Evolutionary conservation across 2,888 invertebrate genomes (phyloP), one percentile per base, ranked within the genome.

Genomic region (Chalcis sispes): DNA sequence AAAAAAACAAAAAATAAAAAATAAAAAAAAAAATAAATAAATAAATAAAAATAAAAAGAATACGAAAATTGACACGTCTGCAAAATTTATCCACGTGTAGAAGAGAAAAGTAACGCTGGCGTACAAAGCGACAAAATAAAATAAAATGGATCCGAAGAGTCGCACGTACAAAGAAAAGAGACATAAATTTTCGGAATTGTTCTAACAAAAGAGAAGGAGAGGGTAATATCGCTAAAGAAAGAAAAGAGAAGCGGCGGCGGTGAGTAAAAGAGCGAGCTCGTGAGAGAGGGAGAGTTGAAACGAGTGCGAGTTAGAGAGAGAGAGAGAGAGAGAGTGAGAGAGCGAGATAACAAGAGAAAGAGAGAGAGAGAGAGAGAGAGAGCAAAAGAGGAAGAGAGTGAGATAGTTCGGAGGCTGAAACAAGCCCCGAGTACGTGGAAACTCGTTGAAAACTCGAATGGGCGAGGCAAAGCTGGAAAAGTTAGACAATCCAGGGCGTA

Each of bases 371-470:
- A 52, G 32, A 8, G 1, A 29, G 18, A 10, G 54, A 32, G 40
- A 13, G 40, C 20, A 29, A 42, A 32, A 40, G 54, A 23, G 56
- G 20, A 23, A 18, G 32, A 15, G 48, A 20, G 40, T 1, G n/a
- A 42, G 52, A 13, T 15, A n/a, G 32, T 25, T 36, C 13, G 27
- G 20, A 18, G 48, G 36, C 2, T 48, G 48, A 36, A 64, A 32
- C 32, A n/a, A 29, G n/a, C 65, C 54, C 25, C n/a, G 18, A 4
- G 32, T 36, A 56, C 36, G 54, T 36, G n/a, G 32, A 32, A 75
- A 75, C 75, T 75, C 75, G 75, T 75, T 71, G 75, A 71, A 71
- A 75, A 75, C 65, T 75, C 75, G 59, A 75, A 70, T 75, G 70
- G 13, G 50, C 27, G 66, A 50, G 48, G 61, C 52, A 29, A 59